phyloP scores from a whole-genome alignment of 1,140 invertebrate genomes.

The Aphaenogaster ashmeadi region DNA sequence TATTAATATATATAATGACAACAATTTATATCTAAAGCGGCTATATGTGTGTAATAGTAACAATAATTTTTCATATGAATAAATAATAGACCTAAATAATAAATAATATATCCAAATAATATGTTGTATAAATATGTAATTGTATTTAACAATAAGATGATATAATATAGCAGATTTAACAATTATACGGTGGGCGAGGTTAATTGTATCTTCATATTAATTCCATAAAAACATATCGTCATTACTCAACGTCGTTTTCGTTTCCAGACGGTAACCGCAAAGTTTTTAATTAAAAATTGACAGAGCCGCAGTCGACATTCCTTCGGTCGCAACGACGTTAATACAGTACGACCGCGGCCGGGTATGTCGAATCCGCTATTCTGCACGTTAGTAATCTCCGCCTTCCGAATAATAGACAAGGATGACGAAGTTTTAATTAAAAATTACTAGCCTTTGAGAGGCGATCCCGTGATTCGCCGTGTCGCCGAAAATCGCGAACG shows the following conservation, averaged over 20 bases:
- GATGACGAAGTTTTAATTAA: slow-evolving; percentile 61
- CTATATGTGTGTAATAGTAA: background rate
- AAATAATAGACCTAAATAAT: background rate
- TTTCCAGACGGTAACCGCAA: slow-evolving; percentile 9
- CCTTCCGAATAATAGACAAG: slow-evolving; percentile 40
- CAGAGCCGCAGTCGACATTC: slow-evolving; percentile 8
- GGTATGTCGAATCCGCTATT: slow-evolving; percentile 14
- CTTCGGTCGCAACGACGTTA: slow-evolving; percentile 26
- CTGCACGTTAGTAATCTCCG: background rate
- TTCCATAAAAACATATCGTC: background rate
- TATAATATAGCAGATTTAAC: background rate
- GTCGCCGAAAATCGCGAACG: slow-evolving; percentile 27
- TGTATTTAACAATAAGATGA: background rate
- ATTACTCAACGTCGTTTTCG: slow-evolving; percentile 14
- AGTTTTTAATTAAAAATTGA: slow-evolving; percentile 62
- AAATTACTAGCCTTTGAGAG: slow-evolving; percentile 46
- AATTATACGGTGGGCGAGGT: background rate
- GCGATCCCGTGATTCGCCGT: background rate
- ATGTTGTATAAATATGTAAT: background rate
- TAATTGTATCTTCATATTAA: background rate
- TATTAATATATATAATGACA: background rate
- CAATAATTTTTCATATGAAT: background rate
- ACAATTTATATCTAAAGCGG: background rate
- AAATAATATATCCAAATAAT: no score
- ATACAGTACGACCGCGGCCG: slow-evolving; percentile 15